Percentiles rank a stretch among this genome's conserved stretches.
Evolutionary conservation across 2,113 vertebrate genomes (phyloP).

Genomic region (Eurypyga helias): DNA sequence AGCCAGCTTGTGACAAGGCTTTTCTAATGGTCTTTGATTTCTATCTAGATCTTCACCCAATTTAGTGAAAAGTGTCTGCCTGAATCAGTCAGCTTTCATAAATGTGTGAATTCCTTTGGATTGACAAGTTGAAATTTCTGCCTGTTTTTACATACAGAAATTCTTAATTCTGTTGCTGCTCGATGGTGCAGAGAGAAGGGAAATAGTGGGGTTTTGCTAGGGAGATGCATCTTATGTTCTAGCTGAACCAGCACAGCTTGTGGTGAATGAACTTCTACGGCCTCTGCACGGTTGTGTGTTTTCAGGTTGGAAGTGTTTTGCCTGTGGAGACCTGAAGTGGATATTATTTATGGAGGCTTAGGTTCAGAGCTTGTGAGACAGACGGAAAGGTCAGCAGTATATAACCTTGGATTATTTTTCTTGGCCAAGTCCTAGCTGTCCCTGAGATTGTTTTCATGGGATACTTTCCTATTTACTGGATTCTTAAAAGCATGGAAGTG

Average conservation of each 20-base stretch:
- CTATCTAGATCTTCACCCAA: neutral
- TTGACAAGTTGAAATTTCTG: neutral
- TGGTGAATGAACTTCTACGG: neutral
- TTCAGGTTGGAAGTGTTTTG: neutral
- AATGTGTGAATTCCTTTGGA: neutral
- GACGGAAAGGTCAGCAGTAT: neutral
- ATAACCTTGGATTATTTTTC: neutral
- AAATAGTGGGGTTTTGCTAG: neutral
- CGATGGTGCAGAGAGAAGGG: neutral
- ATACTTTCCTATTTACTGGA: neutral
- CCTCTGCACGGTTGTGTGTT: neutral
- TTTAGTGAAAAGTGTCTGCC: neutral
- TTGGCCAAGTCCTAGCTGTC: neutral
- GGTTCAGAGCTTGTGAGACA: neutral
- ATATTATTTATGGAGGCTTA: slow-evolving; percentile 5
- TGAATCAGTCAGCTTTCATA: neutral
- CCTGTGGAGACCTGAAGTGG: neutral
- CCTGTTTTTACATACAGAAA: neutral
- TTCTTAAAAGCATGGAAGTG: neutral
- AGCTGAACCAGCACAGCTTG: neutral
- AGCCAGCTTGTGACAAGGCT: neutral
- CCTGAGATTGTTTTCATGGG: neutral
- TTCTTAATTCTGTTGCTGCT: neutral
- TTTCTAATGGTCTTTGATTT: neutral
- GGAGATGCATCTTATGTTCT: neutral